These are phyloP conservation scores for Microtus pennsylvanicus DNA, from an alignment of 2,113 vertebrate species.

Conservation along the genomic window DNA sequence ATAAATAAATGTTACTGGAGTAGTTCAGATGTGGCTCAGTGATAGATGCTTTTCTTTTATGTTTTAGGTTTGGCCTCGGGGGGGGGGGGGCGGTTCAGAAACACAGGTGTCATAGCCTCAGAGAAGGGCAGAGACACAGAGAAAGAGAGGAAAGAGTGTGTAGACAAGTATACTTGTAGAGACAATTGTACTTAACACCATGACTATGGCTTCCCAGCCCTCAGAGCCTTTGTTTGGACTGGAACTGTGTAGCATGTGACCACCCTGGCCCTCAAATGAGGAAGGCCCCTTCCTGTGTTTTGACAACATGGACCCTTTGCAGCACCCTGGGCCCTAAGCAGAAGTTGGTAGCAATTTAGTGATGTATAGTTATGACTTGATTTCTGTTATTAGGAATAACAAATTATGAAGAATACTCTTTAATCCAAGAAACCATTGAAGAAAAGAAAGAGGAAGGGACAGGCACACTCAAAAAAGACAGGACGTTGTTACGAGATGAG, in stretches of 20 bases:
- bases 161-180: not conserved
- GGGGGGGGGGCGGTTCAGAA: no score
- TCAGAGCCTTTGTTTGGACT: not conserved
- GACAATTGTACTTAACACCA: not conserved
- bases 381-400: constrained; percentile 94
- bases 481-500: constrained; percentile 95
- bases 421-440: constrained; percentile 95
- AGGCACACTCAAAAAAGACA: constrained; percentile 96
- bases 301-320: accelerated
- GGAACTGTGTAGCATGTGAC: not conserved
- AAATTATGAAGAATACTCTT: constrained; percentile 99
- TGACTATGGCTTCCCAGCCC: not conserved
- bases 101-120: not conserved
- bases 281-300: not conserved
- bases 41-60: not conserved
- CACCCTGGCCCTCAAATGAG: not conserved
- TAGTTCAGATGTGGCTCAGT: not conserved
- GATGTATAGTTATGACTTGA: not conserved
- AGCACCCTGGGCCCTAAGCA: not conserved
- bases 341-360: not conserved
- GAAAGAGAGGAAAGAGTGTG: not conserved
- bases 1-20: not conserved
- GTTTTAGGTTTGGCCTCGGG: not conserved
- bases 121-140: not conserved
- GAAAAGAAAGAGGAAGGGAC: constrained; percentile 97